phyloP scores from a whole-genome alignment of 2,797 vertebrate genomes.

The Catostomus latipinnis region DNA sequence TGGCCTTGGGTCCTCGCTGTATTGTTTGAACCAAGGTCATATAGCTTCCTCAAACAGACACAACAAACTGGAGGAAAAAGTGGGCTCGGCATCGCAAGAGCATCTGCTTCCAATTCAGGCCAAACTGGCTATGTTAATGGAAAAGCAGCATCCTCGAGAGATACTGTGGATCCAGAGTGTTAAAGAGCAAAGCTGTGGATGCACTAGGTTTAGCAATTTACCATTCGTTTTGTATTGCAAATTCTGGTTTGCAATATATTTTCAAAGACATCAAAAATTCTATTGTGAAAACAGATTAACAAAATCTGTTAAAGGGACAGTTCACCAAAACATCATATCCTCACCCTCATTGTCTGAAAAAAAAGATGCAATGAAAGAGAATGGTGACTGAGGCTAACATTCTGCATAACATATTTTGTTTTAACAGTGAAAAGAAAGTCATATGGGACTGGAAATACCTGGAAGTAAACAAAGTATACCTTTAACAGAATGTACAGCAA shows the following conservation, averaged over 20 bases:
- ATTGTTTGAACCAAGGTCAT: conserved; percentile 59
- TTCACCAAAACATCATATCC: no score
- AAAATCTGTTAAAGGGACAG: no score
- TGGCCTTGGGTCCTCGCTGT: conserved; percentile 38
- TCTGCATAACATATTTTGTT: no score
- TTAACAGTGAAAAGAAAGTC: no score
- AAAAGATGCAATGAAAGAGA: no score
- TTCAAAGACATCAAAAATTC: neutral
- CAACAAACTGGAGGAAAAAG: conserved; percentile 44
- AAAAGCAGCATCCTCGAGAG: conserved; percentile 50
- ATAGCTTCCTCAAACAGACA: conserved; percentile 64
- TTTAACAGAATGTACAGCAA: no score
- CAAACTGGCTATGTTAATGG: conserved; percentile 53
- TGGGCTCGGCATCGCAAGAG: conserved; percentile 30
- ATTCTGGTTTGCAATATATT: neutral
- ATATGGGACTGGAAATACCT: no score
- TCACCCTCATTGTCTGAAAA: no score
- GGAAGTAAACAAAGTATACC: no score
- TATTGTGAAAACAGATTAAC: no score
- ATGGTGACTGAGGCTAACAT: no score
- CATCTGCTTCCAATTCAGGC: conserved; percentile 58
- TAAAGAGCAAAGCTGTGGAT: conserved; percentile 6
- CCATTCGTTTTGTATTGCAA: neutral
- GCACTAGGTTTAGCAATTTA: neutral
- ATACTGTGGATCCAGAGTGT: conserved; percentile 19